Conservation (phyloP, 2,797 vertebrate genomes). For the Rhincodon typus region DNA sequence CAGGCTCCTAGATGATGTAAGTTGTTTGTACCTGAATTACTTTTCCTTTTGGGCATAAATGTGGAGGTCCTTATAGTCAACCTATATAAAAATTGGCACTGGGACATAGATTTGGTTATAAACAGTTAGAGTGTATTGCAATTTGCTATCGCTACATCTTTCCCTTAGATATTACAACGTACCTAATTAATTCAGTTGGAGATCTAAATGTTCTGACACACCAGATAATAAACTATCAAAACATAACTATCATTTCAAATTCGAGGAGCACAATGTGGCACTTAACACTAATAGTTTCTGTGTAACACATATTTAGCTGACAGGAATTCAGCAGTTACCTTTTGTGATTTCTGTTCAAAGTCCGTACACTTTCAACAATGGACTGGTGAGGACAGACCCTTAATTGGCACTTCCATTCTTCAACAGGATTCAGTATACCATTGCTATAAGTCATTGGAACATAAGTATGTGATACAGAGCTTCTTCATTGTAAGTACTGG, state of each 20-base stretch:
- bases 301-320: slow-evolving; percentile 20
- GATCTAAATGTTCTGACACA: background rate
- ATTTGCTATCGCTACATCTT: background rate
- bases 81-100: background rate
- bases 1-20: background rate
- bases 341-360: background rate
- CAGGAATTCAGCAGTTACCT: slow-evolving; percentile 22
- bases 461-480: background rate
- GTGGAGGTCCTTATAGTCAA: background rate
- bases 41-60: background rate
- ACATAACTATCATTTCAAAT: background rate
- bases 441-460: background rate
- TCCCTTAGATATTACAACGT: background rate
- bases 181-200: slow-evolving; percentile 7
- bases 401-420: background rate
- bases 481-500: background rate
- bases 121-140: background rate
- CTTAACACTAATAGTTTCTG: background rate
- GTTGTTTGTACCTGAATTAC: background rate
- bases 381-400: too few species aligned
- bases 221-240: slow-evolving; percentile 7
- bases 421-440: background rate
- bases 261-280: background rate
- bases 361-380: background rate
- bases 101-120: too few species aligned